Evolutionary conservation across 2,797 vertebrate genomes (phyloP).

Genomic region (Smutsia temminckii): DNA sequence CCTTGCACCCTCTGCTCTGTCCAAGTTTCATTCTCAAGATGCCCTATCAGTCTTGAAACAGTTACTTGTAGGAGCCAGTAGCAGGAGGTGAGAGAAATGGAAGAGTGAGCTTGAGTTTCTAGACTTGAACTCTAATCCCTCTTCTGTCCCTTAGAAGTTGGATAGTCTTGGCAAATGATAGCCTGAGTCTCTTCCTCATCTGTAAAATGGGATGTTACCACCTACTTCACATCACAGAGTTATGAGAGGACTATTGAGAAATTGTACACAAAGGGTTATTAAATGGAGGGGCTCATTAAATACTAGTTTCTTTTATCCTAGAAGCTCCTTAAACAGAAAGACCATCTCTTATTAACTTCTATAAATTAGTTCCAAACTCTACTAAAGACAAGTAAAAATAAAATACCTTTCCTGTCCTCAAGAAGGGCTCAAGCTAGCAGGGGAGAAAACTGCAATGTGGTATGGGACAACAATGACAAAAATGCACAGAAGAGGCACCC

Average conservation of each 20-base stretch:
- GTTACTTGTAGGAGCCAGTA: constrained; percentile 17
- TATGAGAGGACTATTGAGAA: neutral
- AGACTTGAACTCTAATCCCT: constrained; percentile 26
- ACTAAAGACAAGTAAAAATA: neutral
- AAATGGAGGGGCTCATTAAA: neutral
- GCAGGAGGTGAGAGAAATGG: neutral
- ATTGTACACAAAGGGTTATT: neutral
- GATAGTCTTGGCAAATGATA: neutral
- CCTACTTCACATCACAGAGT: constrained; percentile 22
- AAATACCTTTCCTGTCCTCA: neutral
- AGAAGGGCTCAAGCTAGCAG: neutral
- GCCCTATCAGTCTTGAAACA: constrained; percentile 27
- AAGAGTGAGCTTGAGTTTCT: neutral
- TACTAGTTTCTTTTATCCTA: constrained; percentile 26
- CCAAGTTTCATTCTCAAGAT: neutral
- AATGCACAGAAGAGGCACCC: neutral
- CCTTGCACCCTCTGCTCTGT: neutral
- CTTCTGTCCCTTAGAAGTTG: neutral
- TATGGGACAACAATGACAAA: neutral
- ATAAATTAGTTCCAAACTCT: constrained; percentile 39
- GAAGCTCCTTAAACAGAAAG: constrained; percentile 1
- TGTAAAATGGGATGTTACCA: constrained; percentile 16
- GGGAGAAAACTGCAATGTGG: neutral
- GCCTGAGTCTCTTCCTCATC: constrained; percentile 14
- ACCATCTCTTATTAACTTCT: neutral